Base-by-base conservation (phyloP, 2,797 vertebrate species). In the Mastacembelus armatus region DNA sequence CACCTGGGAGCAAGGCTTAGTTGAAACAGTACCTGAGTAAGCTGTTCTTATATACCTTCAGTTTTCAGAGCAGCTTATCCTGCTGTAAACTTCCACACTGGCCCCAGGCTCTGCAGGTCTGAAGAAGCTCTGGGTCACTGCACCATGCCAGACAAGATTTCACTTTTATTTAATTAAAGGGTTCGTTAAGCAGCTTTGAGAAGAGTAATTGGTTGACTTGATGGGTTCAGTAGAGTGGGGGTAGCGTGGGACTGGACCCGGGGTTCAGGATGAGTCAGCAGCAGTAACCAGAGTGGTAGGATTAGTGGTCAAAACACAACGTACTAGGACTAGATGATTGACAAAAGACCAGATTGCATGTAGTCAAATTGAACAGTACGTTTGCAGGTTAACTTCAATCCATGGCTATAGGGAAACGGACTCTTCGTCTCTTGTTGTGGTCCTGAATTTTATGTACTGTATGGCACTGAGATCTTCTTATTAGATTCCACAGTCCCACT, bases 111-210 rank as follows among this genome's bases (percentile, higher is more conserved):
- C 19, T 33, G 35, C 36, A 26, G 56, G 49, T 50, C 38, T 26
- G 19, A 44, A 42, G 55, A 33, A 32, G 55, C 33, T 24, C 35
- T 54, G 61, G 58, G 55, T 47, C 43, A 27, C 44, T 51, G 65
- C 19, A 10, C 30, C 38, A 54, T 15, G 51, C 26, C 22, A 70
- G 29, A 61, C 62, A 50, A 62, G 39, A 71, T 69, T 83, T 77
- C 59, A 66, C 65, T 74, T 78, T 71, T 61, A 81, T 69, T 82
- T 77, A 75, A 86, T 86, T 76, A 85, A 75, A 42, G 54, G 71
- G 55, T 74, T 81, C 36, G 40, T 81, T 85, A 84, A 85, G 84
- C 67, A 74, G 78, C 82, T 86, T 78, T 72, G 72, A 77, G 74
- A 77, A 52, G 54, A 83, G 69, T 80, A 76, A 80, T 90, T 88